Base-by-base conservation (phyloP, 2,888 invertebrate genomes). In the Brachylomia viminalis region DNA sequence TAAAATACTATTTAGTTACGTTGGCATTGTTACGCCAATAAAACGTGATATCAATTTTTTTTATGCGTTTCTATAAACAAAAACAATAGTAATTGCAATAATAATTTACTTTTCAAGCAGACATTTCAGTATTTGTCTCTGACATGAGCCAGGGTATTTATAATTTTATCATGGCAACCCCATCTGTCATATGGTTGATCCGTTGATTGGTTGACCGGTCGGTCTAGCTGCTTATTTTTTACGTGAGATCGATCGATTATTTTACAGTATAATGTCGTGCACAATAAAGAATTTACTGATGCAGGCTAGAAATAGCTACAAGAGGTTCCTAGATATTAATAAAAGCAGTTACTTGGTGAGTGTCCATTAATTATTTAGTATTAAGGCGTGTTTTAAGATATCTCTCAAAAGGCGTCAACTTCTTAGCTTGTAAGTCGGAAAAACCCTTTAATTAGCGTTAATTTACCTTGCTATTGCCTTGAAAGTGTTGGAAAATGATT, bases 281-380 rank as follows among this genome's bases (percentile, higher is more conserved):
- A 89, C 90, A 76, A 92, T 96, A 83, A 96, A 94, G 92, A 94
- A 94, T 82, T 79, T 95, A 85, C 85, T 95, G 70, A 90, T 89
- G 68, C 89, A 90, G 80, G 95, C 91, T 42, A 93, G 89, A 78
- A 90, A 92, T 80, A 93, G 91, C 82, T 96, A 92, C 82, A 93
- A 87, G 82, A 91, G 85, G 70, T 87, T 93, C 30, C 64, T 93
- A 73, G 92, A 94, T 59, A 92, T 91, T 86, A 94, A 92, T 79
- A 90, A 89, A 72, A 93, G 83, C 83, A 88, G 87, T 83, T 90
- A 83, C 72, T 89, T 90, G 95, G 96, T 96, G 92, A 82, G 95
- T 94, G 47, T 83, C 67, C 87, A 79, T 78, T 72, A 75, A 87
- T 77, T 71, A 80, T 77, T 79, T 61, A 7, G 64, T 66, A 58